Evolutionary conservation across 2,797 vertebrate genomes (phyloP), one percentile per base, ranked within the genome.

Genomic region (Sciaenops ocellatus): DNA sequence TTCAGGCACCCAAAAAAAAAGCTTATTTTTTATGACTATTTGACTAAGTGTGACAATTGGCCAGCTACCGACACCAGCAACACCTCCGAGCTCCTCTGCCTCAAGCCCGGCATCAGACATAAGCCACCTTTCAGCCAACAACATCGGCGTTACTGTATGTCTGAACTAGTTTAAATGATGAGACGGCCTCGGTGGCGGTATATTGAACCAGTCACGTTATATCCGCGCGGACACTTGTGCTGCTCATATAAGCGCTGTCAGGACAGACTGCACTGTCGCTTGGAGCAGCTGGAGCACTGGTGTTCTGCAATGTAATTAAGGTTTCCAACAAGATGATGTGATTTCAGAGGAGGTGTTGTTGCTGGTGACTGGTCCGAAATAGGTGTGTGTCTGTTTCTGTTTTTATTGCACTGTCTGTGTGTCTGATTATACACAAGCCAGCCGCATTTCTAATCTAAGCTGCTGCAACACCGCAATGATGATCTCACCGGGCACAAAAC

Each of bases 271-370:
- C 0, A 24, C 69, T 34, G 50, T 52, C 2, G 20, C 70, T 73
- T 3, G 22, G 62, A 69, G 84, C 93, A 90, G 93, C 86, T 91
- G 82, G 87, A 88, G 71, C 69, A 65, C 69, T 79, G 81, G 85
- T 84, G 87, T 94, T 92, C 82, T 87, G 92, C 87, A 79, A 82
- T 81, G 91, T 94, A 93, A 95, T 94, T 93, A 90, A 89, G 82
- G 91, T 94, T 90, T 89, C 93, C 88, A 95, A 93, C 90, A 92
- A 90, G 90, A 80, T 93, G 90, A 95, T 95, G 90, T 73, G 83
- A 93, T 95, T 95, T 93, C 90, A 91, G 12, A 91, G 89, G 86
- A 80, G 73, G 82, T 69, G 54, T 22, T 50, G 81, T 78, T 77
- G 48, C 88, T 86, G 81, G 81, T 89, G 82, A 71, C 66, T 68